These are phyloP conservation scores for Drosophila mettleri DNA, from an alignment of 2,888 invertebrate genomes.

Conservation along the genomic window DNA sequence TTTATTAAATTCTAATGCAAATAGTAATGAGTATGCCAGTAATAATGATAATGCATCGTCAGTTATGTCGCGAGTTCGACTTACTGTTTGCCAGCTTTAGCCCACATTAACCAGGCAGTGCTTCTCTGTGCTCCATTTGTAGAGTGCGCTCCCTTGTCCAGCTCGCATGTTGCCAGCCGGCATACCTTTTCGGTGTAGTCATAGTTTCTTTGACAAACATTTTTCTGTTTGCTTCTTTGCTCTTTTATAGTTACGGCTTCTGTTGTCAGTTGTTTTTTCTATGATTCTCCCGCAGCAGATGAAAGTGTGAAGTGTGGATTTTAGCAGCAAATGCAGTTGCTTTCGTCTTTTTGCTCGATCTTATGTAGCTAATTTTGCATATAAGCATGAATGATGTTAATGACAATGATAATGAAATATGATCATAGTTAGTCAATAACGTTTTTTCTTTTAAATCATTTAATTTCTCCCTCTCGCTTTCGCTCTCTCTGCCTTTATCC, in stretches of 20 bases:
- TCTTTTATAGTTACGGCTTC: neutral
- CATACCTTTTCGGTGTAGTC: neutral
- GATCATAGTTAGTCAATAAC: neutral
- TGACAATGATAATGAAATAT: neutral
- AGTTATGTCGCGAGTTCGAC: too few relatives aligned
- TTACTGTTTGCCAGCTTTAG: neutral
- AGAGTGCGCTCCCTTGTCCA: neutral
- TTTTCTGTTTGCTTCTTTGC: neutral
- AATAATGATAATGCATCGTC: neutral
- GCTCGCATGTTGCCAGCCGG: neutral
- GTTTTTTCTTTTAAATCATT: too few relatives aligned
- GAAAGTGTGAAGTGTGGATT: neutral
- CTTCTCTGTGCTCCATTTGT: neutral
- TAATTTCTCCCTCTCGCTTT: neutral
- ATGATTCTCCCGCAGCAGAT: neutral
- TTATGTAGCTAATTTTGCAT: neutral
- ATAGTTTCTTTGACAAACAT: neutral
- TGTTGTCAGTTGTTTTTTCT: too few relatives aligned
- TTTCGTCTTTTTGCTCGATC: neutral
- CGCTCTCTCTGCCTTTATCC: accelerated
- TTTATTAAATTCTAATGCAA: too few relatives aligned
- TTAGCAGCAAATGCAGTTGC: neutral
- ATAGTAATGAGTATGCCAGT: neutral
- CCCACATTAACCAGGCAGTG: neutral
- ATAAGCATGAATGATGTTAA: neutral